Conservation (phyloP, 1,140 invertebrate species). For the Nymphalis io region DNA sequence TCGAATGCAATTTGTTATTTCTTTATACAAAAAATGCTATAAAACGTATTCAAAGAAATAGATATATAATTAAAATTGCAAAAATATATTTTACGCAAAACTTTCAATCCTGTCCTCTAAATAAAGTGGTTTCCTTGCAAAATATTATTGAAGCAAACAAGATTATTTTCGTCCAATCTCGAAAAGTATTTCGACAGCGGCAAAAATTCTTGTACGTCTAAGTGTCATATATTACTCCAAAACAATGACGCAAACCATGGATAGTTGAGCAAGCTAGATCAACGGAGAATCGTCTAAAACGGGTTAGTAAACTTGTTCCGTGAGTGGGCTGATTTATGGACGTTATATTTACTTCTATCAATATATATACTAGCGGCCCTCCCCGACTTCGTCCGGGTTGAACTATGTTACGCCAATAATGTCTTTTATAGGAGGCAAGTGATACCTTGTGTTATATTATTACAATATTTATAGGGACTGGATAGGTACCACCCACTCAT, state of each 20-base stretch:
- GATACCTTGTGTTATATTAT: too few relatives aligned
- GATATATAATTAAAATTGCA: neutral
- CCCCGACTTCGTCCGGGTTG: too few relatives aligned
- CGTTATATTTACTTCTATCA: too few relatives aligned
- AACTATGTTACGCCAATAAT: too few relatives aligned
- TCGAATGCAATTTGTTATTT: too few relatives aligned
- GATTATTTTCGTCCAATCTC: conserved; percentile 16
- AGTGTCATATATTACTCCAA: conserved; percentile 29
- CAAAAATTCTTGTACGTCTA: conserved; percentile 5
- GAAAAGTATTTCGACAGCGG: conserved; percentile 13
- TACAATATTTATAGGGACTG: too few relatives aligned
- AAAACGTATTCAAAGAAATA: neutral
- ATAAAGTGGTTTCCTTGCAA: conserved; percentile 12
- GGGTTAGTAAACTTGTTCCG: neutral
- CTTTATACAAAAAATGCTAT: too few relatives aligned
- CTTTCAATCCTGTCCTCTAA: conserved; percentile 5
- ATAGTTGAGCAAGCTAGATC: conserved; percentile 9
- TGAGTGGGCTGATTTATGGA: too few relatives aligned
- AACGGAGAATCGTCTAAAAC: conserved; percentile 15
- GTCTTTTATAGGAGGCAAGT: too few relatives aligned
- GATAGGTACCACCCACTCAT: too few relatives aligned
- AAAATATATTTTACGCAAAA: neutral
- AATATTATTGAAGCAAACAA: conserved; percentile 21
- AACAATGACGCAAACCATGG: conserved; percentile 27
- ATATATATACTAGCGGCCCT: too few relatives aligned